Conservation (phyloP, 2,888 invertebrate species). For the Tinea semifulvella region DNA sequence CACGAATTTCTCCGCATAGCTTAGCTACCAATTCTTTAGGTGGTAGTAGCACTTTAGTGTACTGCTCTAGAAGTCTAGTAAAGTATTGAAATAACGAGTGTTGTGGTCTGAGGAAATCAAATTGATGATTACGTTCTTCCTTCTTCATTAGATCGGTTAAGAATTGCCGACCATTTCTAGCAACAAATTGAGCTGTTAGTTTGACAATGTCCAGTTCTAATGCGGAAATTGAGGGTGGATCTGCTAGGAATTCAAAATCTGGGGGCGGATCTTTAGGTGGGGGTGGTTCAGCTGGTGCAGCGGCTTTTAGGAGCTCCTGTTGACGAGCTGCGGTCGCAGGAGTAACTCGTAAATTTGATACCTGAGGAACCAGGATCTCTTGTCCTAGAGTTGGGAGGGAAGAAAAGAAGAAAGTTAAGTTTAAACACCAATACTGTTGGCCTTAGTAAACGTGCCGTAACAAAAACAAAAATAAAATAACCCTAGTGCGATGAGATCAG, state of each 20-base stretch:
- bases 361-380: background rate
- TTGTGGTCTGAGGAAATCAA: constrained; percentile 98
- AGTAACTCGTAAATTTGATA: constrained; percentile 51
- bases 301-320: constrained; percentile 86
- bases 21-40: constrained; percentile 88
- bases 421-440: too few relatives aligned
- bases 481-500: too few relatives aligned
- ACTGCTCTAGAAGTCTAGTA: constrained; percentile 96
- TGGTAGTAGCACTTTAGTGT: constrained; percentile 96
- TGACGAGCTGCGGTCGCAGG: constrained; percentile 86
- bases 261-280: constrained; percentile 91
- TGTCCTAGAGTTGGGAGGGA: too few relatives aligned
- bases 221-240: constrained; percentile 98
- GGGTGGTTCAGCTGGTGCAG: constrained; percentile 86
- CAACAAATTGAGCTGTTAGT: constrained; percentile 98
- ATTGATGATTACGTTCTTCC: constrained; percentile 97
- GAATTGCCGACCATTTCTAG: constrained; percentile 97
- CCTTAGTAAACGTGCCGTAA: too few relatives aligned
- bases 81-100: constrained; percentile 99
- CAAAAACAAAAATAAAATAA: too few relatives aligned
- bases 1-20: constrained; percentile 79
- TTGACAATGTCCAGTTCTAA: constrained; percentile 98
- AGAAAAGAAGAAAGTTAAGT: too few relatives aligned
- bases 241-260: constrained; percentile 94
- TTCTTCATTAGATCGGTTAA: constrained; percentile 98